These are phyloP conservation scores for Amphiprion percula DNA, from an alignment of 2,113 vertebrate species.

Conservation along the genomic window DNA sequence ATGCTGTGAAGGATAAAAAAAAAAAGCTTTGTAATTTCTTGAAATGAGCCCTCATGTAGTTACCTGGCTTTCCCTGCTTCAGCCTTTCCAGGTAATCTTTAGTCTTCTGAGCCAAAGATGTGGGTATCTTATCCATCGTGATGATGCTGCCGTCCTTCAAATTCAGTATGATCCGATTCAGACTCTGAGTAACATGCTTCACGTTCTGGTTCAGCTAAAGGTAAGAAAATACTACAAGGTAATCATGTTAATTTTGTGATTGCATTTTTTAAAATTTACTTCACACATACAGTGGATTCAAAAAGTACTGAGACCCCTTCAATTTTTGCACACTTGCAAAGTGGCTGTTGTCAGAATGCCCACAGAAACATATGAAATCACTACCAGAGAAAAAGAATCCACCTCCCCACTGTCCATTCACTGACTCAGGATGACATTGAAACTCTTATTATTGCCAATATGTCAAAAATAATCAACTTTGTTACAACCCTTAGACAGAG, in stretches of 20 bases:
- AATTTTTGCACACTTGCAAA: too few species aligned
- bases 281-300: neutral
- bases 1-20: neutral
- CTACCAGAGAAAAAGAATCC: too few species aligned
- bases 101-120: constrained; percentile 88
- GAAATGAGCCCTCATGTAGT: constrained; percentile 19
- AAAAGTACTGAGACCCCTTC: too few species aligned
- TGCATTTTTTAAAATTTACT: neutral
- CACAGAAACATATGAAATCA: too few species aligned
- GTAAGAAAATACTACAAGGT: constrained; percentile 26
- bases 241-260: neutral
- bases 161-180: constrained; percentile 87
- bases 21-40: neutral
- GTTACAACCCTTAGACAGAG: too few species aligned
- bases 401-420: too few species aligned
- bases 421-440: too few species aligned
- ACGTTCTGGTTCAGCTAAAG: constrained; percentile 94
- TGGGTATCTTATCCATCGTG: constrained; percentile 90
- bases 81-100: constrained; percentile 93
- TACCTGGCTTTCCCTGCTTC: constrained; percentile 90
- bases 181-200: constrained; percentile 88
- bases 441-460: too few species aligned
- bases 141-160: constrained; percentile 92
- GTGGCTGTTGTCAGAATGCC: too few species aligned
- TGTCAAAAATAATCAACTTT: too few species aligned